Evolutionary conservation across 2,888 invertebrate species (phyloP).

Genomic region (Drymonia ruficornis): DNA sequence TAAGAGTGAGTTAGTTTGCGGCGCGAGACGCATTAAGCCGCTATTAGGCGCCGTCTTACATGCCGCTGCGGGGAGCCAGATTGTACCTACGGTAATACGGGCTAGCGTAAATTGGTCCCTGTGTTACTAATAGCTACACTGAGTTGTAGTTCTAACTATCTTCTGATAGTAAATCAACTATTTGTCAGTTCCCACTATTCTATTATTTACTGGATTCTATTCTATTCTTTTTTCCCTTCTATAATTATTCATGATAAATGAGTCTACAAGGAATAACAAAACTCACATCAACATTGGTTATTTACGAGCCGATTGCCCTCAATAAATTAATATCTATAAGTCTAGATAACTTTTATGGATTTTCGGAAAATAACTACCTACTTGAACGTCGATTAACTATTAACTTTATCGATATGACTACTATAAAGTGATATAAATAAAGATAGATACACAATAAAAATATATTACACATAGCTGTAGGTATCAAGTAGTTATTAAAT

Average conservation of each 20-base stretch:
- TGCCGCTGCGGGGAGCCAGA: constrained; percentile 21
- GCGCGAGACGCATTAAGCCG: constrained; percentile 60
- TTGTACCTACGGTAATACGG: constrained; percentile 35
- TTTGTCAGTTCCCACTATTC: too few relatives aligned
- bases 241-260: too few relatives aligned
- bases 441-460: constrained; percentile 1
- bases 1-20: constrained; percentile 67
- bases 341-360: not conserved
- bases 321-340: not conserved
- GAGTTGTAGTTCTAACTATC: too few relatives aligned
- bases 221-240: too few relatives aligned
- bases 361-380: not conserved
- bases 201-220: too few relatives aligned
- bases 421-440: constrained; percentile 3
- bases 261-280: too few relatives aligned
- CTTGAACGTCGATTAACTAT: not conserved
- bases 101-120: not conserved
- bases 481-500: constrained; percentile 4
- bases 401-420: not conserved
- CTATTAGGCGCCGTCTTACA: constrained; percentile 43
- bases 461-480: not conserved
- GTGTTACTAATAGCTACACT: not conserved
- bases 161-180: too few relatives aligned
- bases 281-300: too few relatives aligned
- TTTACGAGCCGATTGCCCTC: not conserved